Conservation (phyloP, 1,140 invertebrate genomes). For the Drosophila novamexicana region DNA sequence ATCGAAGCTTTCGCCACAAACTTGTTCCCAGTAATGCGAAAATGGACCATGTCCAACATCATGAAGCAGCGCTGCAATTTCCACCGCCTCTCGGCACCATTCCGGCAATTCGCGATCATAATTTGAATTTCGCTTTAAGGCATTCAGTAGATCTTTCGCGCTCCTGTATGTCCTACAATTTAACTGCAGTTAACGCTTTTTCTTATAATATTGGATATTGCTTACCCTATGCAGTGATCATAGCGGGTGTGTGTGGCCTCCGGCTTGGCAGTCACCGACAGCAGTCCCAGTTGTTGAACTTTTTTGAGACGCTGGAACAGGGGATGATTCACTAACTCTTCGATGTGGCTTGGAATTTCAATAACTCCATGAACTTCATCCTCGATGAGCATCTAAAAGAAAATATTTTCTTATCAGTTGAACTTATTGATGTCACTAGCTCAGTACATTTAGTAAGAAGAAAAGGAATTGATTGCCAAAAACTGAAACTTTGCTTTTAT, state of each 20-base stretch:
- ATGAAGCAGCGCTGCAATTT: constrained; percentile 88
- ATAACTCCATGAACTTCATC: constrained; percentile 69
- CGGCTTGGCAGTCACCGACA: constrained; percentile 1
- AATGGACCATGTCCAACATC: constrained; percentile 90
- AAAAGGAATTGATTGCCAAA: not conserved
- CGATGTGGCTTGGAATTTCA: constrained; percentile 48
- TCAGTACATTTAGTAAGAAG: too few species aligned
- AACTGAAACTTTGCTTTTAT: not conserved
- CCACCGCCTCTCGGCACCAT: constrained; percentile 64
- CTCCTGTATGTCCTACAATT: constrained; percentile 57
- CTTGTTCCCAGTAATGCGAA: constrained; percentile 87
- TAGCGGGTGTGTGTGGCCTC: constrained; percentile 55
- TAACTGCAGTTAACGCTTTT: not conserved
- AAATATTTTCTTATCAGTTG: too few species aligned
- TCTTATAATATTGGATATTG: too few species aligned
- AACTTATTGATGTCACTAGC: too few species aligned
- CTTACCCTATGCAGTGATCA: constrained; percentile 75
- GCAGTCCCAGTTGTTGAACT: constrained; percentile 62
- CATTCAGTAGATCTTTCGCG: constrained; percentile 54
- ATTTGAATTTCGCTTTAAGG: constrained; percentile 57
- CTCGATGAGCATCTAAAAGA: constrained; percentile 49
- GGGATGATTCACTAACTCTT: constrained; percentile 54
- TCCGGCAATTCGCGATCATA: constrained; percentile 48
- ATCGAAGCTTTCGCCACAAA: constrained; percentile 53
- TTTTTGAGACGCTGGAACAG: constrained; percentile 69